Evolutionary conservation across 1,140 invertebrate genomes (phyloP), one percentile per base, ranked within the genome.

Genomic region (Gyrodactylus bullatarudis): DNA sequence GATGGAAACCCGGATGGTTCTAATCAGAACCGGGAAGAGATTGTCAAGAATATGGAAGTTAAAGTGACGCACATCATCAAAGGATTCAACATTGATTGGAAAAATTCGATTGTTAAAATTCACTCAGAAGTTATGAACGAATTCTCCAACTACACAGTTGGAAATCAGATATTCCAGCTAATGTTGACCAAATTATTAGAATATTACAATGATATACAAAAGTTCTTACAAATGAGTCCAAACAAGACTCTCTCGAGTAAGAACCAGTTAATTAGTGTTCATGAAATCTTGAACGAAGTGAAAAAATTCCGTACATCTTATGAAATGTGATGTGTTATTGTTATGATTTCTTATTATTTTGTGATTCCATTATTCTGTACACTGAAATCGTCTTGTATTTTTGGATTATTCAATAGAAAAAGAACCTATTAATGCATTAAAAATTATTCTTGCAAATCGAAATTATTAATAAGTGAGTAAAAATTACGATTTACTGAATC

Each of bases 81-180:
- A 75, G 87, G 87, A 20, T 98, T 99, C 78, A 88, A 87, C 22
- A 84, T 85, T 22, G 87, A 87, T 75, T 99, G 94, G 94, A 95
- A 94, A 80, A 86, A 87, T 77, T 88, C 91, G 1, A 83, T 98
- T 21, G 92, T 96, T 79, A 86, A 88, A 76, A 88, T 98, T 24
- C 93, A 97, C 81, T 84, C 87, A 27, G 92, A 98, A 79, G 88
- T 97, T 1, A 84, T 98, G 72, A 83, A 87, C 23, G 93, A 90
- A 1, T 99, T 98, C 80, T 92, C 92, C 0, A 97, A 91, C 81
- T 86, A 97, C 74, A 87, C 94, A 24, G 90, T 91, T 16, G 93
- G 93, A 0, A 91, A 91, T 0, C 87, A 89, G 74, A 85, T 98
- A 24, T 83, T 97, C 70, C 84, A 85, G n/a, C n/a, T n/a, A n/a